Percentiles rank a stretch among this genome's conserved stretches.
Conservation (phyloP, 2,113 vertebrate species). For the Camelus dromedarius region DNA sequence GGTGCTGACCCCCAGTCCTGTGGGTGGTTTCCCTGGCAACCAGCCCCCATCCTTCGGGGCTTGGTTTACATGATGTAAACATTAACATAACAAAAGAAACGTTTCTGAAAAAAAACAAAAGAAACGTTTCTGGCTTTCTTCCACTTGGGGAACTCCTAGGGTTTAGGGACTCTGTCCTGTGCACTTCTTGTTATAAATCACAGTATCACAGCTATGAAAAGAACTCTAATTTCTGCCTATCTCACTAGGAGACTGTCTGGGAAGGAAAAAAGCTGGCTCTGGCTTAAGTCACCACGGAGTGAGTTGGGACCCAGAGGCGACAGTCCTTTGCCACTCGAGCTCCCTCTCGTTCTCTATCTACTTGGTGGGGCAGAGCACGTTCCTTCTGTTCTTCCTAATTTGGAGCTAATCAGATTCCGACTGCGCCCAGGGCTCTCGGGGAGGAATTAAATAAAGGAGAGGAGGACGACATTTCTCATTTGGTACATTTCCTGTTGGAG, state of each 20-base stretch:
- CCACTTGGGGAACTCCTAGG: background rate
- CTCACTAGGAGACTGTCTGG: fast-evolving
- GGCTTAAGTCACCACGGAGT: fast-evolving
- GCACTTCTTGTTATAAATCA: background rate
- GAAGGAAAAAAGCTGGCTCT: background rate
- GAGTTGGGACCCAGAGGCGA: background rate
- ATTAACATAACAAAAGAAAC: background rate
- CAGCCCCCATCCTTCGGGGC: background rate
- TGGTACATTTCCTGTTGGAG: background rate
- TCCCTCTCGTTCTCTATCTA: background rate
- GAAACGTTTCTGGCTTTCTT: background rate
- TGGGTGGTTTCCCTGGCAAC: background rate
- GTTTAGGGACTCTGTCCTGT: background rate
- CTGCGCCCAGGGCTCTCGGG: background rate
- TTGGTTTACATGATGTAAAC: background rate
- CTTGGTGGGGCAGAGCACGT: background rate
- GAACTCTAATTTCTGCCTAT: background rate
- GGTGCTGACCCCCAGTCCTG: background rate
- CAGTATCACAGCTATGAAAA: background rate
- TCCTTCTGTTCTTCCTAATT: constrained; percentile 19
- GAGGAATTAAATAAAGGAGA: constrained; percentile 72
- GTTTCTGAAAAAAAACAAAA: background rate
- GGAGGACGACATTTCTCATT: background rate
- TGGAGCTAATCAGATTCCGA: constrained; percentile 74
- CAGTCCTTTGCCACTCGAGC: background rate